phyloP scores from a whole-genome alignment of 2,888 invertebrate species.

The Drosophila barbarae region DNA sequence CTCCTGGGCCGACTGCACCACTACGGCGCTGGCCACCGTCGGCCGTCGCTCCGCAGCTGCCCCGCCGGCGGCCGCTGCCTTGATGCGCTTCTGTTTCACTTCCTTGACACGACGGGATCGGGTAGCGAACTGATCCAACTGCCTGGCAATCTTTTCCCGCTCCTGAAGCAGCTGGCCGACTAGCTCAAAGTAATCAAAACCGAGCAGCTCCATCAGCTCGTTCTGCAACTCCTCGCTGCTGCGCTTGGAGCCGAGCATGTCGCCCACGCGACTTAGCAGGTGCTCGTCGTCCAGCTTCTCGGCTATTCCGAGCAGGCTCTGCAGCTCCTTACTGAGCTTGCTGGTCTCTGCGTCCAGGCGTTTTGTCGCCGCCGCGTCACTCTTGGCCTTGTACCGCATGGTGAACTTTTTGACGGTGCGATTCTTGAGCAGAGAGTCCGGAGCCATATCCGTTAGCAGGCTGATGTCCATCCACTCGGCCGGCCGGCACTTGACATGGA shows the following conservation, averaged over 20 bases:
- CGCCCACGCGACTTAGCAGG: constrained; percentile 62
- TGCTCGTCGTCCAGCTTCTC: constrained; percentile 65
- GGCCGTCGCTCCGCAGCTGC: constrained; percentile 80
- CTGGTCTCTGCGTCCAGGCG: constrained; percentile 15
- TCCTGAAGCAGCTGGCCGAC: constrained; percentile 85
- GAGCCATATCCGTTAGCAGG: constrained; percentile 65
- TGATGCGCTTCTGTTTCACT: constrained; percentile 59
- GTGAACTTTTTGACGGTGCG: constrained; percentile 56
- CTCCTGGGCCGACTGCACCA: constrained; percentile 91
- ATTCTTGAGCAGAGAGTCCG: constrained; percentile 61
- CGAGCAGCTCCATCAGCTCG: constrained; percentile 91
- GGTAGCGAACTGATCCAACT: constrained; percentile 74
- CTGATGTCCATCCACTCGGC: constrained; percentile 48
- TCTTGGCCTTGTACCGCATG: constrained; percentile 61
- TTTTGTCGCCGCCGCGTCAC: not conserved
- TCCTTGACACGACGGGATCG: constrained; percentile 68
- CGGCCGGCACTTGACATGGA: constrained; percentile 48
- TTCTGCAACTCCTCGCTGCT: constrained; percentile 87
- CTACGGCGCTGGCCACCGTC: constrained; percentile 88
- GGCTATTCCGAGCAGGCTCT: constrained; percentile 65
- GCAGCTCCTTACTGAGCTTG: constrained; percentile 59
- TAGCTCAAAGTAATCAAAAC: constrained; percentile 91
- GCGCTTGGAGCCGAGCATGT: constrained; percentile 83
- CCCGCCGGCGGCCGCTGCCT: constrained; percentile 12
- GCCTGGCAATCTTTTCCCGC: constrained; percentile 81